Conservation (phyloP, 2,888 invertebrate species). For the Drosophila stalkeri region DNA sequence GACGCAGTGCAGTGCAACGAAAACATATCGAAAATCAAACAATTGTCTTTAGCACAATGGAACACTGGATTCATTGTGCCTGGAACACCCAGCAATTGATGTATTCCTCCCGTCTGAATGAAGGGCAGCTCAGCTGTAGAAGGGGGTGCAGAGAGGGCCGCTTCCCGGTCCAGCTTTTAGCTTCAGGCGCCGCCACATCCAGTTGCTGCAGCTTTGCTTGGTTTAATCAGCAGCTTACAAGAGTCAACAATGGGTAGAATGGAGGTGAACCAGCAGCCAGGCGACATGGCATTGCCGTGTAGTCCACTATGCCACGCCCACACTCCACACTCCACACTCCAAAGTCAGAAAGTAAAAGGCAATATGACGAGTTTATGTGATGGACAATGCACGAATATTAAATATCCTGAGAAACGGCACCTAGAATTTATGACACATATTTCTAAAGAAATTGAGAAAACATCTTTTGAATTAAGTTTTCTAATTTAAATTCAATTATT, state of each 20-base stretch:
- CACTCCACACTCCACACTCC: not conserved
- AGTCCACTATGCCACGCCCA: not conserved
- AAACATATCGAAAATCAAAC: conserved; percentile 79
- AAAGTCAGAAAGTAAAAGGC: conserved; percentile 61
- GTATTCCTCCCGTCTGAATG: conserved; percentile 40
- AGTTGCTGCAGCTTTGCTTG: conserved; percentile 52
- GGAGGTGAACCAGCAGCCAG: conserved; percentile 10
- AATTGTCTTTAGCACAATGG: conserved; percentile 76
- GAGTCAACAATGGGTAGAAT: conserved; percentile 67
- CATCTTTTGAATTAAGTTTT: not conserved
- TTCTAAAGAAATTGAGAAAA: not conserved
- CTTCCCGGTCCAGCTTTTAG: not conserved
- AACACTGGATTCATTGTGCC: conserved; percentile 60
- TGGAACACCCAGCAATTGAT: conserved; percentile 63
- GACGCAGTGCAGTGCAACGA: conserved; percentile 33
- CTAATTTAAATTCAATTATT: too few species aligned
- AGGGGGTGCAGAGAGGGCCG: not conserved
- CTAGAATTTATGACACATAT: not conserved
- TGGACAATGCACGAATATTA: conserved; percentile 35
- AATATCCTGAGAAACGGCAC: conserved; percentile 26
- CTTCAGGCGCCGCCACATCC: not conserved
- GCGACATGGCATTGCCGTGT: not conserved
- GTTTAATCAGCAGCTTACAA: conserved; percentile 80
- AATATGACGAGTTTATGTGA: conserved; percentile 19
- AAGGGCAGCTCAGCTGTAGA: not conserved